Percentiles rank a stretch among this genome's conserved stretches.
phyloP scores from a whole-genome alignment of 2,113 vertebrate species.

The Lamprotornis superbus region DNA sequence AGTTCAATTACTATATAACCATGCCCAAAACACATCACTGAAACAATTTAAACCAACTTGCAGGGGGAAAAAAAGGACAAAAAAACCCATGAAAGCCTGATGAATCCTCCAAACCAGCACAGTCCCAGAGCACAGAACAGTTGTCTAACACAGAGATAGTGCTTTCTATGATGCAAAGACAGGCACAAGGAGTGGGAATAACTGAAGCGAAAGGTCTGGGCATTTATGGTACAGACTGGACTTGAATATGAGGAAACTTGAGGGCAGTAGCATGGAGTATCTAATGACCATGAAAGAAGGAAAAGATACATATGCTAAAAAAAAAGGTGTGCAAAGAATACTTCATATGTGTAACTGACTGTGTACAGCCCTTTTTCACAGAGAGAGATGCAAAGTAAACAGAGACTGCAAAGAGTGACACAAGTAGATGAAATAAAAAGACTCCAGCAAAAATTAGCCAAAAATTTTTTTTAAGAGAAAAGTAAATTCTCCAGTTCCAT shows the following conservation, averaged over 20 bases:
- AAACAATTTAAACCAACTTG: background rate
- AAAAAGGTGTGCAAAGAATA: background rate
- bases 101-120: background rate
- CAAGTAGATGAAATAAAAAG: background rate
- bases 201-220: background rate
- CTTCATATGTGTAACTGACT: background rate
- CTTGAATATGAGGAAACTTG: background rate
- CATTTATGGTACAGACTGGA: background rate
- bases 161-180: background rate
- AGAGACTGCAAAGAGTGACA: background rate
- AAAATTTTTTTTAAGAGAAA: background rate
- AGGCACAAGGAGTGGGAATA: background rate
- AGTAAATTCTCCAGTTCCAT: background rate
- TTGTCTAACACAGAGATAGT: background rate
- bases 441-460: background rate
- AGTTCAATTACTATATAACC: background rate
- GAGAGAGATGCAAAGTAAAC: background rate
- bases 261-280: background rate
- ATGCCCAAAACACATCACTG: background rate
- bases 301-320: background rate
- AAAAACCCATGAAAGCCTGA: fast-evolving
- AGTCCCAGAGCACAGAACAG: background rate
- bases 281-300: background rate
- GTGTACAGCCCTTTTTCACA: background rate
- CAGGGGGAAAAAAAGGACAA: background rate